Conservation (phyloP, 2,888 invertebrate species). For the Tryphoninae sp. region DNA sequence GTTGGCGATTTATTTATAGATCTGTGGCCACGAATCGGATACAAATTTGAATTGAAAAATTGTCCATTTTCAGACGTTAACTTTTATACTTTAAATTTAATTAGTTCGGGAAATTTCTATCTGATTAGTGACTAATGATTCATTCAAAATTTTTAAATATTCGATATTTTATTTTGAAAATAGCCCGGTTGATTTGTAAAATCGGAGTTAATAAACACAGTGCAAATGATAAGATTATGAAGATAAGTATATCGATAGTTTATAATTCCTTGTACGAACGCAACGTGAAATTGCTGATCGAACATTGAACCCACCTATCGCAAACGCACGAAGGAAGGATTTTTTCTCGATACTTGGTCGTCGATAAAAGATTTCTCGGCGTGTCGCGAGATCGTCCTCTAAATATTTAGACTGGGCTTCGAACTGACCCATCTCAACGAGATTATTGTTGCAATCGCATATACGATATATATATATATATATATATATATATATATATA, state of each 20-base stretch:
- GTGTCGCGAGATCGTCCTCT: constrained; percentile 62
- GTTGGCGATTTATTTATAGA: background rate
- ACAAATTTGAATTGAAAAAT: background rate
- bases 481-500: too few species aligned
- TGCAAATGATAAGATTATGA: background rate
- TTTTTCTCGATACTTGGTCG: constrained; percentile 40
- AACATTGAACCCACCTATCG: constrained; percentile 51
- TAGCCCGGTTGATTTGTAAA: too few species aligned
- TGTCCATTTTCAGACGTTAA: background rate
- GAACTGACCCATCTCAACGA: constrained; percentile 73
- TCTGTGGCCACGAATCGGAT: background rate
- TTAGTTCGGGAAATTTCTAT: background rate
- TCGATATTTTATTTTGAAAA: too few species aligned
- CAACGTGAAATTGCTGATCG: constrained; percentile 34
- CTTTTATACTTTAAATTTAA: background rate
- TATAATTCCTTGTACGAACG: constrained; percentile 15
- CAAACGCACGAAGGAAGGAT: constrained; percentile 8
- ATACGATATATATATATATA: constrained; percentile 10
- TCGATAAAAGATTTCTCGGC: constrained; percentile 45
- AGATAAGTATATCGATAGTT: constrained; percentile 8
- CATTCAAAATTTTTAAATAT: too few species aligned
- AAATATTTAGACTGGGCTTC: constrained; percentile 73
- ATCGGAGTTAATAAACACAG: too few species aligned
- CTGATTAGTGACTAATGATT: too few species aligned
- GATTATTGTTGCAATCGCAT: constrained; percentile 61